Evolutionary conservation across 2,113 vertebrate species (phyloP).

Genomic region (Marmota monax): DNA sequence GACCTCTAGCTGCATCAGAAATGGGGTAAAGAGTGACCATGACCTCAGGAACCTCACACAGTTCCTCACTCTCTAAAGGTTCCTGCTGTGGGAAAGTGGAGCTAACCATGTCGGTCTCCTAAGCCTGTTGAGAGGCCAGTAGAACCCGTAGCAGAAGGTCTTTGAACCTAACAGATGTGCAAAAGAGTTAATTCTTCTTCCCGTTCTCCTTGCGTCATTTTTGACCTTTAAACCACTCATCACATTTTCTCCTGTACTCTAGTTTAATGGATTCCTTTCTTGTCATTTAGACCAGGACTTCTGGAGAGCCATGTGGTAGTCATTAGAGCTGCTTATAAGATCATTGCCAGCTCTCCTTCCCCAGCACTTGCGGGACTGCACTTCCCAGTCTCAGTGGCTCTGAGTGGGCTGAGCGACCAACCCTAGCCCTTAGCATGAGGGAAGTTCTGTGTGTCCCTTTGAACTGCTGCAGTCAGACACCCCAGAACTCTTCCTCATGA

Average conservation of each 20-base stretch:
- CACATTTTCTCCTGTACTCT: background rate
- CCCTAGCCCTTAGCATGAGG: background rate
- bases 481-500: background rate
- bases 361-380: accelerated
- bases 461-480: background rate
- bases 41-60: background rate
- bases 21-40: accelerated
- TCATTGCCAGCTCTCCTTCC: background rate
- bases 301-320: background rate
- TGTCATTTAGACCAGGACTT: background rate
- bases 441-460: background rate
- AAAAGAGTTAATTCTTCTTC: background rate
- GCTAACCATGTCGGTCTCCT: background rate
- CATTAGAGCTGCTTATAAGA: background rate
- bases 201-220: background rate
- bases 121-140: background rate
- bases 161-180: constrained; percentile 51
- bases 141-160: background rate
- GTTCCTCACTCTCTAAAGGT: background rate
- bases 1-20: background rate
- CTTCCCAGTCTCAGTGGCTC: background rate
- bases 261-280: background rate
- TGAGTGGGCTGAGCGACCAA: background rate
- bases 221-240: constrained; percentile 29
- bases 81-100: background rate